Percentiles rank a stretch among this genome's conserved stretches.
These are phyloP conservation scores for Pilophorus perplexus DNA, from an alignment of 2,888 invertebrate species.

Conservation along the genomic window DNA sequence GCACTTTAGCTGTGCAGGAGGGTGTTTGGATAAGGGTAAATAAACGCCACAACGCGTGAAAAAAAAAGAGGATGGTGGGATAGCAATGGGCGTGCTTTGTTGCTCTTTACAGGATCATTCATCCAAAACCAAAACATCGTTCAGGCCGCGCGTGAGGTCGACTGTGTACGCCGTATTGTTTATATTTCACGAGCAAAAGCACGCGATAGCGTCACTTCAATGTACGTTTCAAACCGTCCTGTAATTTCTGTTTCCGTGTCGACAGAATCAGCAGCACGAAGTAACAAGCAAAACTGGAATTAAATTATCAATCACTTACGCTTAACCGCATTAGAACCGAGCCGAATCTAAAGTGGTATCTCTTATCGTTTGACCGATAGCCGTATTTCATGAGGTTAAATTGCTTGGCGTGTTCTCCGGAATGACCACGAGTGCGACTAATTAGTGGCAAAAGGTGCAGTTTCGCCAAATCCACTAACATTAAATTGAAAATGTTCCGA, in stretches of 20 bases:
- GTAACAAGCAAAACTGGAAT: constrained; percentile 8
- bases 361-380: constrained; percentile 32
- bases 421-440: constrained; percentile 25
- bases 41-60: too few relatives aligned
- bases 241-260: background rate
- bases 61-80: too few relatives aligned
- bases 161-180: too few relatives aligned
- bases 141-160: too few relatives aligned
- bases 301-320: constrained; percentile 26
- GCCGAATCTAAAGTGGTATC: constrained; percentile 18
- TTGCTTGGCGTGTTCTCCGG: constrained; percentile 15
- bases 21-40: too few relatives aligned
- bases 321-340: background rate
- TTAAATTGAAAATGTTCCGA: background rate
- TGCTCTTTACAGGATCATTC: too few relatives aligned
- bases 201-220: too few relatives aligned
- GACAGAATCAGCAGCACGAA: constrained; percentile 8
- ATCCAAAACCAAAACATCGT: too few relatives aligned
- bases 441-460: constrained; percentile 10
- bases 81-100: too few relatives aligned
- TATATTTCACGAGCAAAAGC: too few relatives aligned
- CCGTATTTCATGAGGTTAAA: constrained; percentile 32
- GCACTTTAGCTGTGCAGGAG: too few relatives aligned
- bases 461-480: background rate
- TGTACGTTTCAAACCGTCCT: background rate